A percentile compares a stretch with the other conserved stretches of the same genome.
phyloP scores from a whole-genome alignment of 2,113 vertebrate genomes.

The Odobenus rosmarus region DNA sequence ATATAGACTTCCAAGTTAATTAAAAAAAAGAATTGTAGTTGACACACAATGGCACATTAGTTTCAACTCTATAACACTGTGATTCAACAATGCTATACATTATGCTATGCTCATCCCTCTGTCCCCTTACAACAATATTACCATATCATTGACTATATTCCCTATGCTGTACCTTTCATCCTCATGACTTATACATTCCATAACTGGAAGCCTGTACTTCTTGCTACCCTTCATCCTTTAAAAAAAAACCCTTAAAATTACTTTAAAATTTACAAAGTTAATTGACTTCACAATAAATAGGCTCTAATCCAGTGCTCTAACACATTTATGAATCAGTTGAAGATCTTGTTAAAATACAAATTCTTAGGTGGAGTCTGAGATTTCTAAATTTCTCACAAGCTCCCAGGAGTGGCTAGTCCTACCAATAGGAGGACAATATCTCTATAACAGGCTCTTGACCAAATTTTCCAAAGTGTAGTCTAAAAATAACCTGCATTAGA shows the following conservation, averaged over 20 bases:
- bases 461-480: not conserved
- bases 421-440: not conserved
- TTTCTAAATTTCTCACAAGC: not conserved
- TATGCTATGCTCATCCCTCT: not conserved
- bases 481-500: not conserved
- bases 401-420: fast-evolving
- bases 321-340: not conserved
- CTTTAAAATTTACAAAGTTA: not conserved
- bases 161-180: not conserved
- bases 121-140: not conserved
- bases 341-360: not conserved
- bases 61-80: not conserved
- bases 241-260: not conserved
- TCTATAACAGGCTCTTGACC: not conserved
- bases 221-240: not conserved
- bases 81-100: not conserved
- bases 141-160: not conserved
- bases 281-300: not conserved
- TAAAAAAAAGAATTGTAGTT: not conserved
- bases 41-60: not conserved
- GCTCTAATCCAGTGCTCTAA: not conserved
- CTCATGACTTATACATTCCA: not conserved
- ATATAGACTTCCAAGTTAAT: not conserved
- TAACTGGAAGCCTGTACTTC: not conserved
- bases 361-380: not conserved